Evolutionary conservation across 2,113 vertebrate species (phyloP), one percentile per base, ranked within the genome.

Genomic region (Equus przewalskii): DNA sequence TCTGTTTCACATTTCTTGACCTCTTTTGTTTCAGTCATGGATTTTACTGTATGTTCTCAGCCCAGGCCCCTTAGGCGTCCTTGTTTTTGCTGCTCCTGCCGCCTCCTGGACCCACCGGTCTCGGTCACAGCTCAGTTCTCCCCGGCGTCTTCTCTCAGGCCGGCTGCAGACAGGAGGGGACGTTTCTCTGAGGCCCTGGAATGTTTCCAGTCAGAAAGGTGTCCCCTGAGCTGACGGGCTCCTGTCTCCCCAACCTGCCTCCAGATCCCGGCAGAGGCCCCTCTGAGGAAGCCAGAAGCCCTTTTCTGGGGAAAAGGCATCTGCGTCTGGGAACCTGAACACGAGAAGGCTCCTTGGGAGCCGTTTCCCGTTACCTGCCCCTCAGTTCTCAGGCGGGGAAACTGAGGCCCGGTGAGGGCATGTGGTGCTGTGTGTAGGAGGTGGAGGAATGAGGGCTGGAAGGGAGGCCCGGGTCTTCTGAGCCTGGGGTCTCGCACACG

Each of bases 1-100:
- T 65, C 69, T 28, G 30, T n/a, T 97, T 98, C 96, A 94, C 87
- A 70, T 96, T 89, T 98, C 91, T 96, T 97, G 76, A 96, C 22
- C 30, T 86, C 78, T 54, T 98, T 79, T 58, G 86, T 97, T 91
- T 95, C 82, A 90, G 85, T 97, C 94, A 73, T 19, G 73, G 54
- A 67, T 67, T 91, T 69, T 79, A 69, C 76, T 94, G 69, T 82
- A 19, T 89, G 79, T 93, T 97, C 69, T 67, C 18, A 81, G 72
- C 54, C 83, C 14, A 5, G 49, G 65, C 83, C 41, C 69, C 44
- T 28, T 21, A 13, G 24, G 92, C 97, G 65, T 85, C 46, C n/a
- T 96, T 76, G 28, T 62, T 65, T 76, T 60, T 44, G 58, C 3
- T 26, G 13, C 54, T 70, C 62, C 19, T 1, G 5, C 56, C 13